Base-by-base conservation (phyloP, 2,888 invertebrate genomes). In the Idaea straminata region DNA sequence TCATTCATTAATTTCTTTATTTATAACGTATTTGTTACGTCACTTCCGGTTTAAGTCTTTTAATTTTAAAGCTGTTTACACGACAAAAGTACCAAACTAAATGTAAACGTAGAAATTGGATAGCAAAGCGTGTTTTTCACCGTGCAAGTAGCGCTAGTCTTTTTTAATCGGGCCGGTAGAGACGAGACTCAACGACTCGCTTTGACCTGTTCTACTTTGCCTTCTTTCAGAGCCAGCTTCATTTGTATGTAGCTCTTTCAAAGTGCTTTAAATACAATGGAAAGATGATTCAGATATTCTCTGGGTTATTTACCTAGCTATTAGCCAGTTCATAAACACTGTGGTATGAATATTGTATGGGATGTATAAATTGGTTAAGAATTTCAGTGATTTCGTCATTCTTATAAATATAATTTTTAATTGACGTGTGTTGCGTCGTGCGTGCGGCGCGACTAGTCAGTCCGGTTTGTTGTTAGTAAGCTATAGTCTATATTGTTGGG, bases 391-490 rank as follows among this genome's bases (percentile, higher is more conserved):
- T 25, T 25, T 25, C 25, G 1, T 1, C 3, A 25, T 25, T 25
- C 3, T 25, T 25, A 2, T 25, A 2, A 25, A 25, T 25, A 25
- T 1, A 25, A 25, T 25, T 25, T 25, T 25, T 25, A 25, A 25
- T 25, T 25, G 25, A 25, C 25, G 25, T 15, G 78, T 83, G 81
- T 82, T 82, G 79, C 81, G 81, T 81, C 80, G 83, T 78, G 5
- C 5, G 58, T 58, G n/a, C n/a, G 7, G n/a, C 25, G 25, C 25
- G 25, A 25, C 25, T 25, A 25, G 25, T 25, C 25, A 3, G 1
- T 3, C 25, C 25, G 25, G 1, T 25, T 25, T 25, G 1, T 25
- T 25, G 25, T 25, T 25, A 3, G 25, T 25, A 25, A 25, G 25
- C 2, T 25, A 25, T 25, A n/a, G n/a, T n/a, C n/a, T n/a, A n/a